Evolutionary conservation across 2,113 vertebrate species (phyloP).

Genomic region (Passer montanus): DNA sequence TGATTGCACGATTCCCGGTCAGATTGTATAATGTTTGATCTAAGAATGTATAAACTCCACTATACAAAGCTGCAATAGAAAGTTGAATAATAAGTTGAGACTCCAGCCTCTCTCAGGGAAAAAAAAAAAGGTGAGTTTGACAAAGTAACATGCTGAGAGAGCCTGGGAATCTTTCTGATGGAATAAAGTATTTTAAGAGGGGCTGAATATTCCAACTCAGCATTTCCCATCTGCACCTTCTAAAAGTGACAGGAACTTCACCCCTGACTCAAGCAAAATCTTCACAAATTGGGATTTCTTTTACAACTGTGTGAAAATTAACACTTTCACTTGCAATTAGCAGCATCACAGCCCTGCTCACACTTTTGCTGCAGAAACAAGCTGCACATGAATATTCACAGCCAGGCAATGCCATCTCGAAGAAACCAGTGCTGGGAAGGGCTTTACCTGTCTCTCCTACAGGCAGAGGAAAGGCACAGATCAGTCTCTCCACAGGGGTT

Average conservation of each 20-base stretch:
- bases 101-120: not conserved
- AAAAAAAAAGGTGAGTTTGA: not conserved
- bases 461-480: not conserved
- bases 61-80: slow-evolving; percentile 39
- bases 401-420: not conserved
- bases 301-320: not conserved
- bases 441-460: not conserved
- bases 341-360: not conserved
- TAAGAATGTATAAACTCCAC: slow-evolving; percentile 17
- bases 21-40: not conserved
- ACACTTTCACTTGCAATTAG: slow-evolving; percentile 45
- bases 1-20: not conserved
- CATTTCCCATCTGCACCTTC: not conserved
- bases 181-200: slow-evolving; percentile 8
- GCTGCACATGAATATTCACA: slow-evolving; percentile 35
- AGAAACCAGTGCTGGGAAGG: not conserved
- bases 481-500: not conserved
- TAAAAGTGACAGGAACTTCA: not conserved
- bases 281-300: not conserved
- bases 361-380: not conserved
- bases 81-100: not conserved
- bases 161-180: slow-evolving; percentile 3
- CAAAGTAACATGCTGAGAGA: not conserved
- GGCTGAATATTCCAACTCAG: not conserved
- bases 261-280: not conserved